Evolutionary conservation across 2,888 invertebrate species (phyloP).

Genomic region (Eilema griseolum): DNA sequence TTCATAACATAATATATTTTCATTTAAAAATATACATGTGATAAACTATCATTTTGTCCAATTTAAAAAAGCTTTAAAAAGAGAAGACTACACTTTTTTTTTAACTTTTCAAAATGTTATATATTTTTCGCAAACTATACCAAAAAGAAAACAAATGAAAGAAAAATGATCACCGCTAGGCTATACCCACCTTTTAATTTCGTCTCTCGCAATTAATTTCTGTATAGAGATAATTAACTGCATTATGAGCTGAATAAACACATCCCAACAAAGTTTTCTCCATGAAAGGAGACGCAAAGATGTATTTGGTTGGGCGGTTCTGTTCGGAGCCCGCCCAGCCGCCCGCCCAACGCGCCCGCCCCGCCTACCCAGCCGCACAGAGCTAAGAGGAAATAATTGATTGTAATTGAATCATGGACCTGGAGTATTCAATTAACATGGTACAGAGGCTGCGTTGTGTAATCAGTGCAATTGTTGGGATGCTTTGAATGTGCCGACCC

Average conservation of each 20-base stretch:
- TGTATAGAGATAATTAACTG: conserved; percentile 12
- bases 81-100: no score
- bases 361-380: conserved; percentile 74
- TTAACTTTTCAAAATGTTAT: no score
- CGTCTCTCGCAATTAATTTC: background rate
- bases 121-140: background rate
- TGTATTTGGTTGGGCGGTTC: conserved; percentile 71
- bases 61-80: background rate
- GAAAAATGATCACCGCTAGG: background rate
- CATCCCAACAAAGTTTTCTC: conserved; percentile 33
- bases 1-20: background rate
- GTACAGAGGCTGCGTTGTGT: conserved; percentile 53
- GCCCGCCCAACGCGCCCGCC: conserved; percentile 70
- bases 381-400: conserved; percentile 72
- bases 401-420: conserved; percentile 78
- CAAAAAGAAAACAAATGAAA: background rate
- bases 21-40: background rate
- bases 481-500: conserved; percentile 7
- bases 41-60: background rate
- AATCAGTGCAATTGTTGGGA: conserved; percentile 75
- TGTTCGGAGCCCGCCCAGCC: conserved; percentile 67
- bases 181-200: background rate
- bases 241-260: conserved; percentile 33
- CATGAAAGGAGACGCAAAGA: conserved; percentile 54
- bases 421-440: conserved; percentile 76